Conservation (phyloP, 1,140 invertebrate species). For the Drosophila ogumai region DNA sequence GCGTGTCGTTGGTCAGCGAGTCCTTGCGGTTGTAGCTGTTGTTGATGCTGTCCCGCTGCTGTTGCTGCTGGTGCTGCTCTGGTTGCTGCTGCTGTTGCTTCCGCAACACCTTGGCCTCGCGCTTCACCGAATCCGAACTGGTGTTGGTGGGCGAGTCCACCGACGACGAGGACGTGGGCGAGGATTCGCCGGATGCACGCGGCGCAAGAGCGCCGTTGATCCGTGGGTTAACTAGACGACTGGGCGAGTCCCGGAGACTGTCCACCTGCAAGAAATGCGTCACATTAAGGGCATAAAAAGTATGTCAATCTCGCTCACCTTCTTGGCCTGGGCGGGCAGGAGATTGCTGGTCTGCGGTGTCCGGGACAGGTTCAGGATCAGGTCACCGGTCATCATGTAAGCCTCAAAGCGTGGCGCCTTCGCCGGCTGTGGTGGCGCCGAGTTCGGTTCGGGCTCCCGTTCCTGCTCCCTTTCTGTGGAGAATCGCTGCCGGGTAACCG, state of each 20-base stretch:
- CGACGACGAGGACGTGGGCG: constrained; percentile 85
- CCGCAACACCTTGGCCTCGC: constrained; percentile 62
- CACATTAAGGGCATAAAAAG: not conserved
- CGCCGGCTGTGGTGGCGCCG: constrained; percentile 84
- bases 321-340: constrained; percentile 88
- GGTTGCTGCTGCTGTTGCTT: constrained; percentile 50
- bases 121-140: constrained; percentile 75
- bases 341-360: constrained; percentile 88
- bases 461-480: constrained; percentile 48
- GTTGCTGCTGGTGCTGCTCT: constrained; percentile 54
- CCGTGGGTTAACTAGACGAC: constrained; percentile 59
- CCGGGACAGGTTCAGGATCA: constrained; percentile 95
- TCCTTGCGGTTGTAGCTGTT: constrained; percentile 80
- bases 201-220: constrained; percentile 84
- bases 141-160: constrained; percentile 80
- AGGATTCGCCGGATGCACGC: constrained; percentile 85
- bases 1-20: constrained; percentile 77
- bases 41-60: constrained; percentile 75
- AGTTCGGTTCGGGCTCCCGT: constrained; percentile 72
- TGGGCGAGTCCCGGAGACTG: constrained; percentile 85
- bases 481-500: constrained; percentile 51
- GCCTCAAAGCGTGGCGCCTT: constrained; percentile 91
- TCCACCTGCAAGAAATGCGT: constrained; percentile 77
- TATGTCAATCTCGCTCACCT: constrained; percentile 80
- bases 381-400: constrained; percentile 98